Base-by-base conservation (phyloP, 2,888 invertebrate genomes). In the Amphipyra tragopoginis region DNA sequence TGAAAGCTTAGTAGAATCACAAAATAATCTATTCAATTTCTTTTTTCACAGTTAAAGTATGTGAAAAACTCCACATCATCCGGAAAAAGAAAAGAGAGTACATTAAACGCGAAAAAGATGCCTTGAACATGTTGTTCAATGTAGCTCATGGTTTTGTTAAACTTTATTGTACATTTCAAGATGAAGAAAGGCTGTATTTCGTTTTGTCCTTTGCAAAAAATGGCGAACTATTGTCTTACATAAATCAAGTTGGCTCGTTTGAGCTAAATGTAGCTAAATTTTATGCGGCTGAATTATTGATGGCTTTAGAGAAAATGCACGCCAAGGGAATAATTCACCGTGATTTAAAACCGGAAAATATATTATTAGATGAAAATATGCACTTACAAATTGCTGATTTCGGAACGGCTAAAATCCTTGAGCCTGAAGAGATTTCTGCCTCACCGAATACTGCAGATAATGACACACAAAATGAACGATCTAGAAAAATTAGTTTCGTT, bases 311-410 rank as follows among this genome's bases (percentile, higher is more conserved):
- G 92, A 97, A 98, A 85, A 96, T 99, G 90, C 98, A 99, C 87
- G 96, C 96, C 42, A 96, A 97, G 80, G 97, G 97, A 71, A 97
- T 99, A 72, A 97, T 99, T 82, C 99, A 99, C 93, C 96, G 99
- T 63, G 99, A 99, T 92, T 95, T 99, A 79, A 99, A 99, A 90
- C 99, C 99, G 6, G 99, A 99, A 93, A 99, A 99, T 94, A 98
- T 99, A 80, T 95, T 99, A 50, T 94, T 99, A 77, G 98, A 98
- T 92, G 98, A 98, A 88, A 97, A 97, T 80, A 99, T 99, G 97
- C 99, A 99, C 93, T 97, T 99, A 75, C 96, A 98, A 84, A 97
- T 99, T 67, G 98, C 99, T 44, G 99, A 99, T 93, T 99, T 99
- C 92, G 99, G 99, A 49, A 98, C 99, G 54, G 98, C 98, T 1